Evolutionary conservation across 2,888 invertebrate genomes (phyloP), one percentile per base, ranked within the genome.

Genomic region (Mesoligia furuncula): DNA sequence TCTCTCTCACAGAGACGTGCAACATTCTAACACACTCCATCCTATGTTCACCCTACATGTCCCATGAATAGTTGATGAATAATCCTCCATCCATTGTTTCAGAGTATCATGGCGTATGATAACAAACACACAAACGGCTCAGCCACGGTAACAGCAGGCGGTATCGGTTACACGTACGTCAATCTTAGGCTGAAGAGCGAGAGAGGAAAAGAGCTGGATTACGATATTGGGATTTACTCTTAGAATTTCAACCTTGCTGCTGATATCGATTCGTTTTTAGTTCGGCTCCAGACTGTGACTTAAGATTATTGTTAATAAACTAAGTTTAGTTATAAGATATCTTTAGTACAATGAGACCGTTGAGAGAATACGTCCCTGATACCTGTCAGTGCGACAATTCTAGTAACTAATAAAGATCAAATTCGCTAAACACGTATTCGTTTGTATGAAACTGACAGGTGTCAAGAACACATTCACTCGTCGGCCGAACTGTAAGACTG

Each of bases 31-130:
- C 61, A 42, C 61, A 11, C 57, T 39, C 67, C 64, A 71, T 74
- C 31, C 65, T 54, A 70, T 67, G 69, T 73, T 77, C 42, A 57
- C 69, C 83, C 65, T 31, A 62, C 48, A 61, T 73, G 42, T 72
- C 39, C 24, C n/a, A 84, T 84, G 84, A 84, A 87, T 87, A 59
- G 48, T 84, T 84, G 84, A 84, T 84, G 72, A 75, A 69, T 84
- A 84, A 74, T 79, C 39, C 67, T 61, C 39, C 57, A 70, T 75
- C 64, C 59, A 85, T 73, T 80, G 75, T 92, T 92, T 71, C 92
- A 93, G 92, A 91, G 91, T 54, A 90, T 93, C 62, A 79, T 89
- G 78, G 91, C 88, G 8, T 89, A 88, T 42, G 93, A 93, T 83
- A 91, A 91, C 75, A 77, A 89, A 65, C 86, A 88, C 39, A 89